Base-by-base conservation (phyloP, 2,888 invertebrate species). In the Leistus spinibarbis region DNA sequence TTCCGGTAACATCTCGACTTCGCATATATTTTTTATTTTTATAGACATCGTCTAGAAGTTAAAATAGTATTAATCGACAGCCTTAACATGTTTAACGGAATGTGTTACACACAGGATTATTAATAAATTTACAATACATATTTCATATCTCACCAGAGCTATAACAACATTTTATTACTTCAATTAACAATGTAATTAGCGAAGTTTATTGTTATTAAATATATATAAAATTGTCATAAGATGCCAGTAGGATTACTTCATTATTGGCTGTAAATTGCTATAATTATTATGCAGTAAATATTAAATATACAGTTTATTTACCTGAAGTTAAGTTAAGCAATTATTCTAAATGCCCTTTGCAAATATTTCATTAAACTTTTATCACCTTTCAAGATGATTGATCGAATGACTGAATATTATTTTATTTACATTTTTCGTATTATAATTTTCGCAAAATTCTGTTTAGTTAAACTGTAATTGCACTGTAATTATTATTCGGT, bases 311-410 rank as follows among this genome's bases (percentile, higher is more conserved):
- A 20, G 60, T 60, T 40, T 22, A 54, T 71, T 71, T 54, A 62
- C 20, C 53, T 70, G 7, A 71, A 72, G 56, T 72, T 27, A 24
- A 65, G 56, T 72, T 72, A 19, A 27, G 57, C 27, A 72, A 65
- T 72, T 56, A 64, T 63, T 40, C 23, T 22, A 63, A 60, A 57
- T 71, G 65, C 71, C 66, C 72, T 72, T 65, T 65, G 57, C 20
- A 72, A 60, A 56, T 27, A 27, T 65, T 56, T 66, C 64, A 72
- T 72, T 72, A 72, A 17, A 7, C 57, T 65, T 72, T 72, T 72
- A 72, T 72, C 72, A 72, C 72, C 72, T 72, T 71, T 64, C 62
- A 72, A 57, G 56, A 70, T 70, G 70, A 70, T 70, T 70, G 63
- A 70, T 62, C 54, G 54, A 63, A 63, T 70, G 70, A 70, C 70